Percentiles rank a stretch among this genome's conserved stretches.
Evolutionary conservation across 2,113 vertebrate species (phyloP).

Genomic region (Chaenocephalus aceratus): DNA sequence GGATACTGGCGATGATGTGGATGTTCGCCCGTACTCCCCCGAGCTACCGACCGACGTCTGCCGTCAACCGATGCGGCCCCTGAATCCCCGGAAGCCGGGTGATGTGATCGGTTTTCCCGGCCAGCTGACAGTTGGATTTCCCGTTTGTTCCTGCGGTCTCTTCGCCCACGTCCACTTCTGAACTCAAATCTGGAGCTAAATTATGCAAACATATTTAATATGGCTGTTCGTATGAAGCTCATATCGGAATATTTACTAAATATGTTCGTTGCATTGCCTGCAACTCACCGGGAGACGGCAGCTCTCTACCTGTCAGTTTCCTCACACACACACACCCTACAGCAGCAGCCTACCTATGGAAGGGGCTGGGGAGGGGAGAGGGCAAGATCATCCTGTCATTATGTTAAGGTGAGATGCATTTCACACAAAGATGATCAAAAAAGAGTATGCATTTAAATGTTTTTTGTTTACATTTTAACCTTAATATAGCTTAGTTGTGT

Average conservation of each 20-base stretch:
- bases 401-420: background rate
- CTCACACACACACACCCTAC: conserved; percentile 58
- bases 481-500: background rate
- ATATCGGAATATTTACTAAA: conserved; percentile 35
- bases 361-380: conserved; percentile 18
- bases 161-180: conserved; percentile 50
- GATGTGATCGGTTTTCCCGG: conserved; percentile 75
- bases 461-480: background rate
- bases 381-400: background rate
- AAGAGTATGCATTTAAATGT: background rate
- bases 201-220: conserved; percentile 35
- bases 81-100: conserved; percentile 85
- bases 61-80: conserved; percentile 80
- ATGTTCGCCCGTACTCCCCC: conserved; percentile 60
- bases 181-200: conserved; percentile 14
- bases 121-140: conserved; percentile 63
- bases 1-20: conserved; percentile 65
- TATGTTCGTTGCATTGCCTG: conserved; percentile 65
- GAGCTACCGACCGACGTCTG: conserved; percentile 75
- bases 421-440: background rate
- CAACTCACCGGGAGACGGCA: conserved; percentile 67
- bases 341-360: conserved; percentile 42
- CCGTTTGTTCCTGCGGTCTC: conserved; percentile 52
- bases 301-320: conserved; percentile 66
- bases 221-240: conserved; percentile 21